Conservation (phyloP, 2,113 vertebrate genomes). For the Eulacestoma nigropectus region DNA sequence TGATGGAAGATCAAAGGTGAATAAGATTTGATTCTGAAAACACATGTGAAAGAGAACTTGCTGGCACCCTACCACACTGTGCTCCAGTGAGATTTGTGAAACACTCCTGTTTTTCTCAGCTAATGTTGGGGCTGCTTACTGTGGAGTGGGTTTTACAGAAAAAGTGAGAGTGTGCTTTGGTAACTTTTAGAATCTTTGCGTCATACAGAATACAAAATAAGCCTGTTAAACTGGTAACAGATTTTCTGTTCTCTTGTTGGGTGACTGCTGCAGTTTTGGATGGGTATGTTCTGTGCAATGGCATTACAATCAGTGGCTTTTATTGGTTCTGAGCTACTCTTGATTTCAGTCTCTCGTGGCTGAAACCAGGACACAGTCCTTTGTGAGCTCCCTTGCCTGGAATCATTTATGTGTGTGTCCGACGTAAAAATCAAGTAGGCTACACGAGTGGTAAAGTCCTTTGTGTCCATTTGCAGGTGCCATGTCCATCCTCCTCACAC, state of each 20-base stretch:
- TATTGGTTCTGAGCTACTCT: background rate
- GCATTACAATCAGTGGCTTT: background rate
- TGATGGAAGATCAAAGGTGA: background rate
- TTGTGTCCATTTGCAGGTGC: background rate
- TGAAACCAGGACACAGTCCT: background rate
- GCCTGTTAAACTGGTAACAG: background rate
- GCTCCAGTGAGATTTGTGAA: background rate
- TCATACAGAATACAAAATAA: background rate
- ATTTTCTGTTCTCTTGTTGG: background rate
- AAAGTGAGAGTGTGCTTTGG: background rate
- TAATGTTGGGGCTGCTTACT: background rate
- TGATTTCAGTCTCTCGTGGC: background rate
- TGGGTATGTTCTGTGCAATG: background rate
- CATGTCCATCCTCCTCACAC: background rate
- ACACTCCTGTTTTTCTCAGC: background rate
- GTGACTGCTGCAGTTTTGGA: background rate
- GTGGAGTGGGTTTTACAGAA: background rate
- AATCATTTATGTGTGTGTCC: background rate
- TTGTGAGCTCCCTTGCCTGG: background rate
- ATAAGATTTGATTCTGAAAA: background rate
- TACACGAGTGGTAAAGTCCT: background rate
- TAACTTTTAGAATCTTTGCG: background rate
- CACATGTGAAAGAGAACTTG: background rate
- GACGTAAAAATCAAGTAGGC: background rate
- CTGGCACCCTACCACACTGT: background rate